These are phyloP conservation scores for Vulpes vulpes DNA, from an alignment of 2,113 vertebrate genomes.

Conservation along the genomic window DNA sequence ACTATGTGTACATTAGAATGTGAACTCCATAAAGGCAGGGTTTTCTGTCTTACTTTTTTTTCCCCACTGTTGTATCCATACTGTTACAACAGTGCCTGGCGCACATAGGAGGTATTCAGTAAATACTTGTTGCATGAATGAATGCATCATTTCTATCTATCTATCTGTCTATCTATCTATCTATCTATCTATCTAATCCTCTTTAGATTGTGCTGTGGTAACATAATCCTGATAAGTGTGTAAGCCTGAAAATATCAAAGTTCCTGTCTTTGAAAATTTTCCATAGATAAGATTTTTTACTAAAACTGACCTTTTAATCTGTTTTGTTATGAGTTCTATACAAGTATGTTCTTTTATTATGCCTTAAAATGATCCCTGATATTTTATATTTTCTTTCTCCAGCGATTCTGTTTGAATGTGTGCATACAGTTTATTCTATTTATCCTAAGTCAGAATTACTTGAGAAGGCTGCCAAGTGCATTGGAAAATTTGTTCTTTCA, in stretches of 20 bases:
- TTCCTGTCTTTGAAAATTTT: slow-evolving; percentile 63
- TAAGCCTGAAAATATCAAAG: slow-evolving; percentile 30
- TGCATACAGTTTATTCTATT: slow-evolving; percentile 97
- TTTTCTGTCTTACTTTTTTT: slow-evolving; percentile 36
- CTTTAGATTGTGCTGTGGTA: slow-evolving; percentile 2
- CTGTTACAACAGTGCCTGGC: neutral
- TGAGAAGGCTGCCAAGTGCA: slow-evolving; percentile 98
- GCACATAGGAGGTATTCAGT: slow-evolving; percentile 28
- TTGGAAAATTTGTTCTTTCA: slow-evolving; percentile 98
- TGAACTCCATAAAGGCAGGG: neutral
- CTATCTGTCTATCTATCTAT: neutral
- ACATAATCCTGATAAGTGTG: neutral
- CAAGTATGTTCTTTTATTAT: slow-evolving; percentile 47
- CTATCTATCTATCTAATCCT: neutral
- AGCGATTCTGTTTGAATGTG: slow-evolving; percentile 98
- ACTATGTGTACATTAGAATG: neutral
- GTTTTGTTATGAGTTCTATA: slow-evolving; percentile 49
- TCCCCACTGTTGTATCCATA: neutral
- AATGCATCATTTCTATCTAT: slow-evolving; percentile 23
- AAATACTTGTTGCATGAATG: slow-evolving; percentile 27
- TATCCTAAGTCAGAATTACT: slow-evolving; percentile 95
- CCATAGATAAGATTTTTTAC: slow-evolving; percentile 54
- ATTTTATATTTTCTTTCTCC: slow-evolving; percentile 66
- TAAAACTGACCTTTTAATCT: slow-evolving; percentile 54
- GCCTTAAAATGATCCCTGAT: slow-evolving; percentile 8